These are phyloP conservation scores for Cottus gobio DNA, from an alignment of 2,113 vertebrate species.

Conservation along the genomic window DNA sequence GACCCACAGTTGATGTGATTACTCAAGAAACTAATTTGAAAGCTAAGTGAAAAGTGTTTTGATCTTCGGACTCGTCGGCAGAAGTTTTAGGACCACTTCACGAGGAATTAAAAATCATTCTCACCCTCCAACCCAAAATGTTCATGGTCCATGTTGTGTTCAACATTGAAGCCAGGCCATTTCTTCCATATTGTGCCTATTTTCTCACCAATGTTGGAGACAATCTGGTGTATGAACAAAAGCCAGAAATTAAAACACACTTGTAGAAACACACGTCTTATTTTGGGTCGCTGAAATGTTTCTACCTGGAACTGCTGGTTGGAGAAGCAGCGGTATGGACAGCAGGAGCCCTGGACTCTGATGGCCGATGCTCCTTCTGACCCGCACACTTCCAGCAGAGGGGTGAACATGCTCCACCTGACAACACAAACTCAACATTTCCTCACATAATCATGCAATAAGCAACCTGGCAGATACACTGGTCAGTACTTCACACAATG, in stretches of 20 bases:
- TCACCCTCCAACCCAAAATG: constrained; percentile 86
- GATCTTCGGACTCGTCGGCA: not conserved
- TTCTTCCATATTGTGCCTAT: constrained; percentile 81
- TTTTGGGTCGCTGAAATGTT: constrained; percentile 14
- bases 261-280: not conserved
- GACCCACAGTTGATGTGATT: no score
- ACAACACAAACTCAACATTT: constrained; percentile 21
- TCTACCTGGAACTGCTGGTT: constrained; percentile 83
- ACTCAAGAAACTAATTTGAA: not conserved
- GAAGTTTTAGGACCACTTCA: not conserved
- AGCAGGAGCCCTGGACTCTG: constrained; percentile 80
- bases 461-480: constrained; percentile 37
- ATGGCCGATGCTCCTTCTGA: constrained; percentile 33
- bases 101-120: constrained; percentile 11
- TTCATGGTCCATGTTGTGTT: constrained; percentile 86
- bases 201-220: constrained; percentile 72
- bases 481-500: constrained; percentile 49
- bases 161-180: constrained; percentile 84
- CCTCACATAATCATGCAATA: constrained; percentile 31
- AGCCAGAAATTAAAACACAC: not conserved
- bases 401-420: constrained; percentile 85
- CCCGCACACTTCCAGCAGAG: constrained; percentile 66
- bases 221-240: constrained; percentile 65
- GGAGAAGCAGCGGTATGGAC: constrained; percentile 79
- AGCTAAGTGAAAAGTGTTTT: not conserved